Conservation (phyloP, 1,140 invertebrate genomes). For the Formica selysi region DNA sequence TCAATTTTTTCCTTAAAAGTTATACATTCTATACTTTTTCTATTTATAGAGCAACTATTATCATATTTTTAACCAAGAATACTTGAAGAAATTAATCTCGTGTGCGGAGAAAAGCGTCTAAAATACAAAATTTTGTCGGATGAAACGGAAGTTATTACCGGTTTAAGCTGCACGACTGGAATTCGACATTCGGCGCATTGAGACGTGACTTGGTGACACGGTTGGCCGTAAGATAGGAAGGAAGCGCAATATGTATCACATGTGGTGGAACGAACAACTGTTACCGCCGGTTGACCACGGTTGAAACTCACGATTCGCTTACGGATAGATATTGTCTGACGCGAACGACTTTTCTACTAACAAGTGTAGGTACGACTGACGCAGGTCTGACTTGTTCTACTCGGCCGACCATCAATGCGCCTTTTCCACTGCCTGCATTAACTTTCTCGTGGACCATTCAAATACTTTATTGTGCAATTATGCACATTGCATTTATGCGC, state of each 20-base stretch:
- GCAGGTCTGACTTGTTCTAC: slow-evolving; percentile 27
- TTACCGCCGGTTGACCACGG: slow-evolving; percentile 33
- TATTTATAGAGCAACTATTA: background rate
- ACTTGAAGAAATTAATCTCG: background rate
- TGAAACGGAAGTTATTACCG: background rate
- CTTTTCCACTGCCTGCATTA: slow-evolving; percentile 24
- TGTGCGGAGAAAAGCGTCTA: background rate
- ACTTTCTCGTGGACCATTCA: background rate
- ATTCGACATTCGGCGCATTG: slow-evolving; percentile 28
- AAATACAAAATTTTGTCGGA: background rate
- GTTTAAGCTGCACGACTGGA: background rate
- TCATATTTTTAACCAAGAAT: background rate
- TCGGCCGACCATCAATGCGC: slow-evolving; percentile 25
- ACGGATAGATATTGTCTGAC: background rate
- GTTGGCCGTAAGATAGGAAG: slow-evolving; percentile 7
- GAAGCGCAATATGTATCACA: slow-evolving; percentile 30
- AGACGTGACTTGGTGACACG: slow-evolving; percentile 31
- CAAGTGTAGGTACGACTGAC: slow-evolving; percentile 1
- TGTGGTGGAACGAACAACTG: slow-evolving; percentile 50
- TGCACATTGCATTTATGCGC: background rate
- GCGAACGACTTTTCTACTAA: slow-evolving; percentile 39
- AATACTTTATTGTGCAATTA: background rate
- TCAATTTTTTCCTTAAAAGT: slow-evolving; percentile 10
- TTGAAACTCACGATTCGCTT: slow-evolving; percentile 29
- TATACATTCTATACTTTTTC: background rate